These are phyloP conservation scores for Gnathonemus longibarbis DNA, from an alignment of 2,113 vertebrate genomes.

Conservation along the genomic window DNA sequence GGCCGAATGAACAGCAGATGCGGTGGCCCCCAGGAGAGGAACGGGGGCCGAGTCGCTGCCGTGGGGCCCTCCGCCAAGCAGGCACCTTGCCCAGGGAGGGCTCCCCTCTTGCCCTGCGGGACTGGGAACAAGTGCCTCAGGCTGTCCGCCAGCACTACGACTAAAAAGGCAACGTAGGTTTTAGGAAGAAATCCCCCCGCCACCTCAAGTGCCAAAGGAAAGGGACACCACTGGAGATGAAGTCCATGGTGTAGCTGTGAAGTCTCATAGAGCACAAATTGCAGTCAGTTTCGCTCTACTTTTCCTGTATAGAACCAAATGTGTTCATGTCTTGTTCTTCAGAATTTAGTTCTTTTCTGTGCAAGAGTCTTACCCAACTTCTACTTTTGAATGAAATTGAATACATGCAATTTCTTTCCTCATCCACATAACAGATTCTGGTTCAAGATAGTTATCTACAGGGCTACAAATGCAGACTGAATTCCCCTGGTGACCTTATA, in stretches of 20 bases:
- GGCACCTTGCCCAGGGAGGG: slow-evolving; percentile 33
- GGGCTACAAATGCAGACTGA: neutral
- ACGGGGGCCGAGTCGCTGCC: slow-evolving; percentile 25
- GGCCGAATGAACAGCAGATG: slow-evolving; percentile 41
- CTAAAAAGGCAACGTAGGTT: slow-evolving; percentile 33
- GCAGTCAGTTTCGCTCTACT: neutral
- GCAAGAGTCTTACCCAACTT: neutral
- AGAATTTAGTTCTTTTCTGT: neutral
- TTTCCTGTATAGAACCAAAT: neutral
- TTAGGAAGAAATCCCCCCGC: slow-evolving; percentile 1
- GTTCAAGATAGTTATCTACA: neutral
- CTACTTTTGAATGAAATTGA: neutral
- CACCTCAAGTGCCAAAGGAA: slow-evolving; percentile 45
- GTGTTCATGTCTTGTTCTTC: neutral
- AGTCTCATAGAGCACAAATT: slow-evolving; percentile 14
- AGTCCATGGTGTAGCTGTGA: slow-evolving; percentile 6
- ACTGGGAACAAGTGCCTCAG: slow-evolving; percentile 23
- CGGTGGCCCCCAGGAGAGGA: slow-evolving; percentile 33
- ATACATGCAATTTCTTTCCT: neutral
- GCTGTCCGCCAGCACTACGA: slow-evolving; percentile 21
- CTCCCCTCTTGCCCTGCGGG: slow-evolving; percentile 34
- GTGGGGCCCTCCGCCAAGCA: slow-evolving; percentile 33
- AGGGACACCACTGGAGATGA: slow-evolving; percentile 18
- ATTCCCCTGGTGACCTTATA: neutral
- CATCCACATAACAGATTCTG: neutral